Base-by-base conservation (phyloP, 2,888 invertebrate species). In the Mermis nigrescens region DNA sequence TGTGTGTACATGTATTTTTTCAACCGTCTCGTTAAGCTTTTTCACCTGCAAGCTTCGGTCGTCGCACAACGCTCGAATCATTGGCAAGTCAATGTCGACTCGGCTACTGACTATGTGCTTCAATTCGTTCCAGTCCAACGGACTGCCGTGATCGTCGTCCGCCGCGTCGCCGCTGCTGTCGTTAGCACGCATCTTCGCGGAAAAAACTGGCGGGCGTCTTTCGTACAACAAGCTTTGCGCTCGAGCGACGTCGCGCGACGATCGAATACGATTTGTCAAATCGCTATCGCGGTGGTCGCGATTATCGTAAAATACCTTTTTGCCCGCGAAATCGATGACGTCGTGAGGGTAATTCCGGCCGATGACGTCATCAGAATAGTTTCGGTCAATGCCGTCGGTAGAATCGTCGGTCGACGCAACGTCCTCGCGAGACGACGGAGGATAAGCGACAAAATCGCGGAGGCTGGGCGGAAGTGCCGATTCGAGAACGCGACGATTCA, bases 51-150 rank as follows among this genome's bases (percentile, higher is more conserved):
- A 60, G 57, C 32, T 64, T 62, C 26, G 27, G 29, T 66, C 66
- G 29, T 63, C 61, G 51, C 63, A 62, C 46, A 66, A 59, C 29
- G 63, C 61, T 12, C 63, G 58, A 59, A 66, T 62, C 59, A 66
- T 57, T 7, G 65, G 66, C 58, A 64, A 65, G 45, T 66, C 63
- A 63, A 58, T 64, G 64, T 45, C 64, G 62, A n/a, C 66, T 65
- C 66, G 19, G 24, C n/a, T 24, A 12, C 54, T 7, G 24, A 53
- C 46, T 12, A 57, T 45, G 19, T 4, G 19, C 46, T 57, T 57
- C 57, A 57, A 27, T 28, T 57, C 28, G n/a, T 3, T 31, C 45
- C 45, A 22, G 28, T 57, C 57, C 15, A 53, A 19, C 29, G 27
- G 7, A 27, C 22, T 31, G 29, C 12, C 29, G 3, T 4, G 28